Percentiles rank a stretch among this genome's conserved stretches.
Conservation (phyloP, 2,113 vertebrate species). For the Vicugna pacos region DNA sequence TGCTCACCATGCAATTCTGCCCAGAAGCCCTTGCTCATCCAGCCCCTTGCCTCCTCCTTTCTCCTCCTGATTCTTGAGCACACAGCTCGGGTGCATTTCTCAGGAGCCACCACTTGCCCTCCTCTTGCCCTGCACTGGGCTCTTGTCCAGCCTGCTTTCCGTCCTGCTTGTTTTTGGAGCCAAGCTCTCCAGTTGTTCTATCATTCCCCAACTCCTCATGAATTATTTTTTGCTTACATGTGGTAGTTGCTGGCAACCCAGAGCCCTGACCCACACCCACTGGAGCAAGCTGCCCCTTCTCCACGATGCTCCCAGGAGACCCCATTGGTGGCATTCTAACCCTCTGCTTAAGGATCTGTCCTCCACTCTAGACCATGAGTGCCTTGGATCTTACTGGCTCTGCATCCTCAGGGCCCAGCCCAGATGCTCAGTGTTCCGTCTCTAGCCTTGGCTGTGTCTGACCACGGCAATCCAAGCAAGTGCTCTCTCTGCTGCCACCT, state of each 20-base stretch:
- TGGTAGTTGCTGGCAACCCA: background rate
- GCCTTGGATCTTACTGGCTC: background rate
- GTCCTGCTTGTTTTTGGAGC: background rate
- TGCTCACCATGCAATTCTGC: background rate
- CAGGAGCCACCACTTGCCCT: background rate
- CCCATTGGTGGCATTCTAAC: background rate
- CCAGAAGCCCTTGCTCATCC: background rate
- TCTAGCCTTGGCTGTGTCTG: background rate
- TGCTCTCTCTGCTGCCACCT: fast-evolving
- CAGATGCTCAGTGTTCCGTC: background rate
- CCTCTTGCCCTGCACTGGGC: background rate
- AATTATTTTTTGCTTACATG: background rate
- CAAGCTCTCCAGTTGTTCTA: background rate
- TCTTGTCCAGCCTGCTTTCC: background rate
- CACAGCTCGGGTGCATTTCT: background rate
- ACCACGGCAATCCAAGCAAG: background rate
- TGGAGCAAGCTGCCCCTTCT: background rate
- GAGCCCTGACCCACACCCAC: background rate
- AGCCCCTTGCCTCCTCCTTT: background rate
- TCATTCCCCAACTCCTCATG: background rate
- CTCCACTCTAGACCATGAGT: background rate
- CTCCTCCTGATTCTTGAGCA: background rate
- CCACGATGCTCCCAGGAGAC: background rate
- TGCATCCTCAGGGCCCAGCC: too few relatives aligned
- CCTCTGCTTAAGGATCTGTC: background rate